Evolutionary conservation across 2,113 vertebrate genomes (phyloP).

Genomic region (Ellobius talpinus): DNA sequence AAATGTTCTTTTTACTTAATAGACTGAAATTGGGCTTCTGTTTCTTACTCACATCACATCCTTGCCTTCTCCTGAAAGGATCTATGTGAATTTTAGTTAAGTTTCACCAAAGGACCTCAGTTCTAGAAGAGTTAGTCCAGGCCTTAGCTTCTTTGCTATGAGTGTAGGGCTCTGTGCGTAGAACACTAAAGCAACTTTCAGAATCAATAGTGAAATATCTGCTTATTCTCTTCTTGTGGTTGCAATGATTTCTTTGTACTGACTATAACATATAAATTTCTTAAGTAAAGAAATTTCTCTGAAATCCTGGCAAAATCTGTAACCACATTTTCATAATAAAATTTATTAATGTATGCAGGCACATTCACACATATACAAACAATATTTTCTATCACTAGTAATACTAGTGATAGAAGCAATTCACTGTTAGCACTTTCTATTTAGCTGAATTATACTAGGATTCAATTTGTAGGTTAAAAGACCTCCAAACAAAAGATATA

Average conservation of each 20-base stretch:
- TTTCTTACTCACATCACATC: neutral
- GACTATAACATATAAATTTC: neutral
- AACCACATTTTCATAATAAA: neutral
- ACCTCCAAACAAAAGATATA: neutral
- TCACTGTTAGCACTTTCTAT: neutral
- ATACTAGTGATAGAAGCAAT: neutral
- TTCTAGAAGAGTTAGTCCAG: conserved; percentile 35
- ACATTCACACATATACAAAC: neutral
- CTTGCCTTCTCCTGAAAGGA: neutral
- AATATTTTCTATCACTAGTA: neutral
- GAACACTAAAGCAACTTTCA: neutral
- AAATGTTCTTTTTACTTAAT: neutral
- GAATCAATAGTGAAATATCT: neutral
- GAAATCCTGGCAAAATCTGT: conserved; percentile 18
- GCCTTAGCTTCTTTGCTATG: neutral
- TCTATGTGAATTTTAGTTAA: neutral
- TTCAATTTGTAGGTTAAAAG: conserved; percentile 50
- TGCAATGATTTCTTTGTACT: neutral
- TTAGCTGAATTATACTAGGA: neutral
- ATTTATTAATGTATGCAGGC: neutral
- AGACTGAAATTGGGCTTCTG: neutral
- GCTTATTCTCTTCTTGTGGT: neutral
- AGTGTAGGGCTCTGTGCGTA: neutral
- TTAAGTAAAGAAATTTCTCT: neutral
- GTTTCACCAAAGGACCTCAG: neutral